Base-by-base conservation (phyloP, 2,888 invertebrate species). In the Chaitophorus viminalis region DNA sequence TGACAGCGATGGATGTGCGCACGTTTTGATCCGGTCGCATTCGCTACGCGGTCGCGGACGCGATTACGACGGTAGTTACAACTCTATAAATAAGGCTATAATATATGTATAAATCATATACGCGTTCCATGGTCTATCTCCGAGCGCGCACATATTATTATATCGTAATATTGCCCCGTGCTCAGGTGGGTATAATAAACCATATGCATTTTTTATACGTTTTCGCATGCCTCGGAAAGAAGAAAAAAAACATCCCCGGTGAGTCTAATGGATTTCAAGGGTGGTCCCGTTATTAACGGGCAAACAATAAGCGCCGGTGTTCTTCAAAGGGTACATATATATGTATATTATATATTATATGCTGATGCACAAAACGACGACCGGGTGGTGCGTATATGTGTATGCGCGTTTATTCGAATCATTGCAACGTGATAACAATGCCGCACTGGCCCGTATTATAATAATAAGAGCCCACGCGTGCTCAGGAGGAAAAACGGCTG, bases 191-290 rank as follows among this genome's bases (percentile, higher is more conserved):
- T 46, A 46, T 46, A 65, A 86, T 77, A 33, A 21, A 52, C 21
- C 46, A 46, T 25, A n/a, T 87, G 74, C 18, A 74, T 81, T 81
- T 81, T 81, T 81, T 81, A 86, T 65, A n/a, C 46, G 17, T 46
- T 87, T 84, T 72, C 21, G 81, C 87, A 31, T 79, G 31, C 21
- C 74, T 36, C 29, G 36, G 46, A 46, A 46, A 36, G 46, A 74
- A 79, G n/a, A n/a, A 54, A 31, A 74, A 39, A 29, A 83, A 60
- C 72, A 60, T 79, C 39, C 52, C 79, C 39, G 87, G 60, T 39
- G 36, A 65, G 60, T 60, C 79, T 87, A 87, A 87, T 87, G 87
- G 87, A 81, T 81, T 87, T 81, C 74, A 65, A 87, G 87, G 87
- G 87, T 81, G 87, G 74, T 76, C 77, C 76, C 72, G 79, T 79